phyloP scores from a whole-genome alignment of 2,113 vertebrate genomes.

The Microcebus griseorufus region DNA sequence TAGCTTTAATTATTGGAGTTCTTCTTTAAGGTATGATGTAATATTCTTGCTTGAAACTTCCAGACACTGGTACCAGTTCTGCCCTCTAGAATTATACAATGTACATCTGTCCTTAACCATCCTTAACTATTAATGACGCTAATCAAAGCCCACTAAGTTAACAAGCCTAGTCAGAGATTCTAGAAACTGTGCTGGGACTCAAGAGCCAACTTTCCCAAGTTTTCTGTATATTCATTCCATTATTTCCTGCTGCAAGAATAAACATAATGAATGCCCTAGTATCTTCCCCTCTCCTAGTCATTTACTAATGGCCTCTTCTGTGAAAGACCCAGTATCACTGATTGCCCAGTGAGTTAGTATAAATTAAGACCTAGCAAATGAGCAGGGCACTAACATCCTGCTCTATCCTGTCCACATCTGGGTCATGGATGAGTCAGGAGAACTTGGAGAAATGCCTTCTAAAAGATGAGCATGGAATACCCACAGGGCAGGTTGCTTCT shows the following conservation, averaged over 20 bases:
- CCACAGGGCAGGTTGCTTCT: neutral
- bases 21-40: neutral
- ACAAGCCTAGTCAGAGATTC: neutral
- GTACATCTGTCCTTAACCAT: neutral
- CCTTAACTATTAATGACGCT: neutral
- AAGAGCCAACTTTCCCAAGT: neutral
- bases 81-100: neutral
- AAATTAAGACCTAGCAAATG: neutral
- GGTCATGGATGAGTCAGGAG: neutral
- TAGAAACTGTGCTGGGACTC: neutral
- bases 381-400: neutral
- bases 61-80: neutral
- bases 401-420: neutral
- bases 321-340: neutral
- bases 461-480: neutral
- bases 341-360: neutral
- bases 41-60: slow-evolving; percentile 35
- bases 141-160: neutral
- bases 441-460: slow-evolving; percentile 11
- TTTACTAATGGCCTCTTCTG: neutral
- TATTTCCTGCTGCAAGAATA: slow-evolving; percentile 23
- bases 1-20: slow-evolving; percentile 6
- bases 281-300: neutral
- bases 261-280: neutral
- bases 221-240: neutral